Evolutionary conservation across 2,113 vertebrate species (phyloP).

Genomic region (Chelonoidis abingdonii): DNA sequence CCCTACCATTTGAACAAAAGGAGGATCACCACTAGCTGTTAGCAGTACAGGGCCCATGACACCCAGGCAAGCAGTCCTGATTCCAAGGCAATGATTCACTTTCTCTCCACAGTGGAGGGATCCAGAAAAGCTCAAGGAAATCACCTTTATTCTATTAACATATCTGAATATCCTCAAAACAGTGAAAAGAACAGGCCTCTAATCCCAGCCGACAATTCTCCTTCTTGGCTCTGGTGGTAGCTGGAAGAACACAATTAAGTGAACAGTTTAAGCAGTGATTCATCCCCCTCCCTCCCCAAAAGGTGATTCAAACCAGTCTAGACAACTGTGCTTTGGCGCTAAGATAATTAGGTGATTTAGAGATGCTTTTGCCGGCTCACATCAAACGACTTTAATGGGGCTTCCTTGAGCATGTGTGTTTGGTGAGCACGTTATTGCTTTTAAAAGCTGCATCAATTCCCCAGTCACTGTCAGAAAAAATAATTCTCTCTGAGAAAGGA

Average conservation of each 20-base stretch:
- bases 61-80: not conserved
- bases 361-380: constrained; percentile 27
- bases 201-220: not conserved
- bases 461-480: not conserved
- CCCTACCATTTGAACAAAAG: not conserved
- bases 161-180: not conserved
- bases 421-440: constrained; percentile 47
- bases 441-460: constrained; percentile 41
- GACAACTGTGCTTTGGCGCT: constrained; percentile 34
- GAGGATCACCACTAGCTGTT: not conserved
- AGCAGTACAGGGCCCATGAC: not conserved
- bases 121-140: constrained; percentile 33
- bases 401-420: not conserved
- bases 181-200: not conserved
- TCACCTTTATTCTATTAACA: constrained; percentile 36
- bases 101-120: not conserved
- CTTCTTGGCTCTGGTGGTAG: not conserved
- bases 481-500: constrained; percentile 20
- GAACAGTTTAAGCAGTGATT: constrained; percentile 27
- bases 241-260: constrained; percentile 41
- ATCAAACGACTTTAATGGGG: constrained; percentile 54
- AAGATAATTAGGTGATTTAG: constrained; percentile 71
- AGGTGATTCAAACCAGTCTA: constrained; percentile 57
- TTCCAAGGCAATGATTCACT: not conserved
- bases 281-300: constrained; percentile 34